Base-by-base conservation (phyloP, 2,797 vertebrate genomes). In the Parotocinclus haroldoi region DNA sequence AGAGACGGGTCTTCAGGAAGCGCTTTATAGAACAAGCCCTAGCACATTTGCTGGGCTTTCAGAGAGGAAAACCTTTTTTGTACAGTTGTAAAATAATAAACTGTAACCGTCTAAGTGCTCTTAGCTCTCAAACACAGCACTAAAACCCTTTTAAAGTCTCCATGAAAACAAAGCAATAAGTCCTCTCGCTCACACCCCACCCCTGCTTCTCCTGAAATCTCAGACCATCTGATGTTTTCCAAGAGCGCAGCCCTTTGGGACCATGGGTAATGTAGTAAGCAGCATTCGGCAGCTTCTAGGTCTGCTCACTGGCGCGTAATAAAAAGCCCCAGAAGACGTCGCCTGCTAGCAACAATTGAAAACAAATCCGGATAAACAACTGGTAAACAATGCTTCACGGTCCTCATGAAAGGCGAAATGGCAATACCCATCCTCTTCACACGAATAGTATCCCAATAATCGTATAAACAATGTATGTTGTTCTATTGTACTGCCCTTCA, bases 151-250 rank as follows among this genome's bases (percentile, higher is more conserved):
- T 42, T 69, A 42, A 56, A 51, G 37, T 42, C 27, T 10, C 16
- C 54, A 66, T 64, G 56, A 71, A 65, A 56, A 63, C 40, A 61
- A 50, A 50, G 54, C 57, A 19, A 52, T 69, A 38, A 52, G 58
- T 16, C 3, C 49, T 58, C 40, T 72, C 27, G 5, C 5, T 27
- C 27, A 55, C 63, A 61, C 39, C 58, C 40, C 67, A 60, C 39
- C 14, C 68, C 71, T 73, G 72, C 53, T 62, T 54, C 14, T 58
- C 55, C 57, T 46, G 50, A 58, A 62, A 57, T 53, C 68, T 63
- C 63, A 57, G 72, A 66, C 71, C 77, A 77, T 86, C 79, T 83
- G 81, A 85, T 82, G 80, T 87, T 87, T 85, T 85, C 78, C 81
- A 78, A 82, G 78, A 78, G 74, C 74, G 64, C 75, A 27, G 76